Evolutionary conservation across 2,888 invertebrate species (phyloP), one percentile per base, ranked within the genome.

Genomic region (Lasioglossum villosulum): DNA sequence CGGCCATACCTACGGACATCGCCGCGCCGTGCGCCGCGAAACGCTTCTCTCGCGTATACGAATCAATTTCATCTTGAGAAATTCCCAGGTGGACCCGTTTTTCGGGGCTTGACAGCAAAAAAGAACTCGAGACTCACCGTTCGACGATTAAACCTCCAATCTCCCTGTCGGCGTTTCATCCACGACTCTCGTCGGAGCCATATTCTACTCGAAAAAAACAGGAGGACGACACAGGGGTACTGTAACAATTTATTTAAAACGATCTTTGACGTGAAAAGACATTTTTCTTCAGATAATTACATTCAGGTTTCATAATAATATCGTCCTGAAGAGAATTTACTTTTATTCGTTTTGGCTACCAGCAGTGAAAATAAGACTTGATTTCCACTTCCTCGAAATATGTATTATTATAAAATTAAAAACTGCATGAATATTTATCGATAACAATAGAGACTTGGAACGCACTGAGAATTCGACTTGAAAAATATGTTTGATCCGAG

Each of bases 11-110:
- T 70, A 77, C 78, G 71, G 82, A 78, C 81, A 52, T 52, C 52
- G 52, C 48, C 23, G 48, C 19, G 48, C 23, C 23, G 23, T 8
- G 48, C 82, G 84, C 80, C 80, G 88, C 73, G 78, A 89, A 83
- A 82, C 85, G 87, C 72, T 77, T 52, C 52, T 52, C 85, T 86
- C 72, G 75, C 84, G 87, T 83, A 84, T 91, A 91, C 90, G 89
- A 91, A 90, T 93, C 93, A 90, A 93, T 93, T 92, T 88, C 73
- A 83, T 89, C 85, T 63, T 80, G 90, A 89, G 89, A 90, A 91
- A 86, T 88, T 90, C 83, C 89, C 93, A 92, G 92, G 90, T 92
- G 93, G 90, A 83, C 87, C 70, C 66, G 80, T 86, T 79, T 78
- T 27, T 30, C 23, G 42, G 45, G 16, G 70, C 37, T 14, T 56